Evolutionary conservation across 2,888 invertebrate species (phyloP).

Genomic region (Lagria hirta): DNA sequence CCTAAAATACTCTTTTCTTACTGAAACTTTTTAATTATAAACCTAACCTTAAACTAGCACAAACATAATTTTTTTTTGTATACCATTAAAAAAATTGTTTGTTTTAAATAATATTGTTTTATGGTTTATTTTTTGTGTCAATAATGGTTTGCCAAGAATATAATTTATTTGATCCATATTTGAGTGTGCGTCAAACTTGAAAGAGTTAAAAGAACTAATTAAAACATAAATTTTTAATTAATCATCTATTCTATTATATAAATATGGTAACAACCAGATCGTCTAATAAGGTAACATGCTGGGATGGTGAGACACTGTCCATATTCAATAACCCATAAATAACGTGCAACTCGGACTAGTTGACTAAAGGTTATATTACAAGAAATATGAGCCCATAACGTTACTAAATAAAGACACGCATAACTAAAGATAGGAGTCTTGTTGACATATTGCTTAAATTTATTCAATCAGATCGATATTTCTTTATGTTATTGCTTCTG

Average conservation of each 20-base stretch:
- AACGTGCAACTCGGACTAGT: constrained; percentile 20
- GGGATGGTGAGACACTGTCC: constrained; percentile 30
- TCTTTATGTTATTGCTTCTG: constrained; percentile 29
- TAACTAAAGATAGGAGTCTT: constrained; percentile 38
- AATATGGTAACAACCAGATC: constrained; percentile 25
- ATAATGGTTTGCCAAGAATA: too few species aligned
- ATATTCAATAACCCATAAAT: constrained; percentile 33
- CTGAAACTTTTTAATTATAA: too few species aligned
- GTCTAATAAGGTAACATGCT: constrained; percentile 23
- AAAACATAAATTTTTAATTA: constrained; percentile 27
- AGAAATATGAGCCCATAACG: constrained; percentile 37
- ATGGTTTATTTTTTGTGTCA: too few species aligned
- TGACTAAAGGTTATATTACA: constrained; percentile 36
- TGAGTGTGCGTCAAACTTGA: background rate
- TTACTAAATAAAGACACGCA: constrained; percentile 36
- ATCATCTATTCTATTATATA: constrained; percentile 26
- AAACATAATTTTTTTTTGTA: too few species aligned
- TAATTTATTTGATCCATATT: too few species aligned
- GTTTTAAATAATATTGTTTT: too few species aligned
- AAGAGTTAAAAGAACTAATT: constrained; percentile 22
- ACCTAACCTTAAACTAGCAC: too few species aligned
- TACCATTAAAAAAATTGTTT: too few species aligned
- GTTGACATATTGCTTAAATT: constrained; percentile 39
- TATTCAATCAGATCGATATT: constrained; percentile 34
- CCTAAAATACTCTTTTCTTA: too few species aligned